Percentiles rank a stretch among this genome's conserved stretches.
These are phyloP conservation scores for Chrosomus eos DNA, from an alignment of 2,797 vertebrate genomes.

Conservation along the genomic window DNA sequence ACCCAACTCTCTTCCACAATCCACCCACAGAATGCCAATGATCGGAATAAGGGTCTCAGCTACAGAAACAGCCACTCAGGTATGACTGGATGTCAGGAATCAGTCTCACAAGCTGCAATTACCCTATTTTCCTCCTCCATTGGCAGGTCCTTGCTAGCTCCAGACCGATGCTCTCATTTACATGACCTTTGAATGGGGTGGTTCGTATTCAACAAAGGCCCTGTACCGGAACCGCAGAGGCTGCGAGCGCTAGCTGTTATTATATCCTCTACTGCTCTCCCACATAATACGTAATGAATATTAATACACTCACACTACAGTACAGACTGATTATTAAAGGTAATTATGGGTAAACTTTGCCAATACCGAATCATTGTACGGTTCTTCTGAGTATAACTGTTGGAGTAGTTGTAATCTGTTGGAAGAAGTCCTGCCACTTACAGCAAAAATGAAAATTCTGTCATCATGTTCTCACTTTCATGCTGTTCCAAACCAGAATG, in stretches of 20 bases:
- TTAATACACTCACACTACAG: conserved; percentile 73
- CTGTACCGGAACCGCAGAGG: conserved; percentile 20
- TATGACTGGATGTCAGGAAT: conserved; percentile 79
- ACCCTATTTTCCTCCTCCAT: conserved; percentile 63
- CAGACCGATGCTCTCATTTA: conserved; percentile 55
- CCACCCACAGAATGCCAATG: conserved; percentile 78
- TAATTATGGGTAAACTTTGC: conserved; percentile 45
- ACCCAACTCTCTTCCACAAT: conserved; percentile 70
- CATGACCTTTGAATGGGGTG: conserved; percentile 60
- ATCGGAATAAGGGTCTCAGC: conserved; percentile 63
- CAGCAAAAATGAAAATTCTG: neutral
- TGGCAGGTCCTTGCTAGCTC: conserved; percentile 43
- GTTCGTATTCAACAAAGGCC: conserved; percentile 31
- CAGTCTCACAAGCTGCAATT: conserved; percentile 74
- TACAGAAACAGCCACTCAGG: conserved; percentile 73
- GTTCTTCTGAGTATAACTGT: neutral
- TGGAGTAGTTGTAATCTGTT: neutral
- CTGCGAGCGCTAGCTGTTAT: conserved; percentile 67
- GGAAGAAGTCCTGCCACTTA: neutral
- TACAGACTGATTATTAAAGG: conserved; percentile 57
- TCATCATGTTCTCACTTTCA: neutral
- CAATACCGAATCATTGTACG: conserved; percentile 9
- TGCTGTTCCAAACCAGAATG: neutral
- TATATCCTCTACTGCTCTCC: conserved; percentile 71
- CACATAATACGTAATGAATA: conserved; percentile 75